Conservation (phyloP, 2,113 vertebrate genomes). For the Podocnemis expansa region DNA sequence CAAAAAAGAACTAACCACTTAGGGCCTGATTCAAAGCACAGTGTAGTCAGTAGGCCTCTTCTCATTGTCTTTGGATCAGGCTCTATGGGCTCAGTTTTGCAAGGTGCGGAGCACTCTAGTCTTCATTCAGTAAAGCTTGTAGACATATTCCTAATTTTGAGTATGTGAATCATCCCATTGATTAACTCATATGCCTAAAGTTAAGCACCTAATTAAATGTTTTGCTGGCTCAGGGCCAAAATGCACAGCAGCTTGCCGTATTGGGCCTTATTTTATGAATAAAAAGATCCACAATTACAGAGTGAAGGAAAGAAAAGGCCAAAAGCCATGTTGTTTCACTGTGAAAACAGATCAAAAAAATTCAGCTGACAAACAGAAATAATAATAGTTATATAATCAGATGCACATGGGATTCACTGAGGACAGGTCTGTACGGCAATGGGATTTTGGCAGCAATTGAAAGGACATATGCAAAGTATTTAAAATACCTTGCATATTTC, state of each 20-base stretch:
- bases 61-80: not conserved
- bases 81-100: not conserved
- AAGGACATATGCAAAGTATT: too few relatives aligned
- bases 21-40: not conserved
- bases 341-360: slow-evolving; percentile 11
- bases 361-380: slow-evolving; percentile 2
- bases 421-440: too few relatives aligned
- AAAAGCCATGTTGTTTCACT: not conserved
- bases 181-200: not conserved
- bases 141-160: not conserved
- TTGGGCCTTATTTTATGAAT: not conserved
- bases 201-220: not conserved
- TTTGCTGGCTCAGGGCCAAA: not conserved
- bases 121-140: not conserved
- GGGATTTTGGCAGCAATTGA: too few relatives aligned
- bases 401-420: not conserved
- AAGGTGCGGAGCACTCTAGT: not conserved
- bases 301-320: not conserved
- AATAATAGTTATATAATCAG: not conserved
- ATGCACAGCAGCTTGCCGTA: not conserved
- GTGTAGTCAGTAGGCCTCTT: too few relatives aligned
- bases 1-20: not conserved
- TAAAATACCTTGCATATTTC: too few relatives aligned
- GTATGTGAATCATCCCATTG: not conserved
- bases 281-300: slow-evolving; percentile 34